Base-by-base conservation (phyloP, 2,888 invertebrate species). In the Drosophila nigricruria region DNA sequence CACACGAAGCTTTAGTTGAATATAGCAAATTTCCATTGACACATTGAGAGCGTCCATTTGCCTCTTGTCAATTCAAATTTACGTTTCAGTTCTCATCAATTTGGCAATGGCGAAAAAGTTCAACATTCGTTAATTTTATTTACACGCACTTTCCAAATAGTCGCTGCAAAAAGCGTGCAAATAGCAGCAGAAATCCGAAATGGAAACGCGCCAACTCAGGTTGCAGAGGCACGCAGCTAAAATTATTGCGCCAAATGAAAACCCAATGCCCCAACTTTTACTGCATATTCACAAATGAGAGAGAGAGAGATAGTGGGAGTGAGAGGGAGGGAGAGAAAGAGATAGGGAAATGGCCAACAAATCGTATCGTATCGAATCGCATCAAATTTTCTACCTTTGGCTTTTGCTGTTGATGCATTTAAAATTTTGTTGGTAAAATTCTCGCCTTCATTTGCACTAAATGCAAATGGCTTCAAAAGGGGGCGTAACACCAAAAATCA, bases 111-210 rank as follows among this genome's bases (percentile, higher is more conserved):
- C 65, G 62, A 62, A 71, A 69, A 68, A 77, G 80, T 81, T 82
- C 70, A 73, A 73, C 68, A 79, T 53, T 62, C 80, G 70, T 75
- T 85, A 82, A 81, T 87, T 81, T 84, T 89, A 88, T 90, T 89
- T 90, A 82, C 87, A 85, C 81, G 79, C 65, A 79, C 76, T 76
- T 75, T 80, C 70, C 73, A 79, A 81, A 85, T 70, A 79, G 79
- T 72, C 68, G 70, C 61, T 68, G 50, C 27, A 5, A 62, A 62
- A 45, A 20, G 34, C 42, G 16, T 36, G 62, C 62, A 65, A 62
- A 65, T 45, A 50, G 32, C 20, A 45, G 30, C 40, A 12, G 34
- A 38, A 60, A 60, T 32, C 36, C 34, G 53, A 47, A 68, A 76
- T 68, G 27, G 32, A 25, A 73, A 58, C 25, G 57, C 57, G 60